Evolutionary conservation across 1,140 invertebrate species (phyloP), one percentile per base, ranked within the genome.

Genomic region (Bombyx mandarina): DNA sequence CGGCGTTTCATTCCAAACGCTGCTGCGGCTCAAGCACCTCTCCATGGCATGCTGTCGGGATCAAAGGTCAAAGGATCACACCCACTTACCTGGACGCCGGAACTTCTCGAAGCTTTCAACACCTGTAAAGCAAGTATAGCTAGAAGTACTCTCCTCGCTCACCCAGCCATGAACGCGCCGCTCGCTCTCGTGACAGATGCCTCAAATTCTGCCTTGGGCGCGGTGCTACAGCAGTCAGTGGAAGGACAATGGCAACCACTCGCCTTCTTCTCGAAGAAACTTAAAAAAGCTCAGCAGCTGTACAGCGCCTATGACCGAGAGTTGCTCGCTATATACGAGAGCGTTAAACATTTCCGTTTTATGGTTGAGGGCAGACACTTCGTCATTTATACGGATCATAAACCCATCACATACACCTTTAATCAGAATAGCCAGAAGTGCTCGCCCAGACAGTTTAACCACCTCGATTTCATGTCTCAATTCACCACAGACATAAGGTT

Each of bases 191-290:
- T 57, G 1, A 54, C 63, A 7, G 83, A 86, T 57, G 82, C 79
- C 12, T 88, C 77, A 1, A 67, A 75, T 45, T 57, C 43, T 7
- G 71, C 75, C 0, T 68, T 88, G 6, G 84, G 84, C 7, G 75
- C 68, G 1, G 67, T 57, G 1, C 53, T 89, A 3, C 66, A 87
- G 10, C 81, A 86, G 65, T 26, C 7, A 1, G 45, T 61, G 8
- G 46, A 68, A 26, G 52, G 52, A 26, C 8, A 51, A 2, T 72
- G 69, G 79, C 53, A 60, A 26, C 65, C 65, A 3, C 56, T 66
- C 7, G 58, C 52, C n/a, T 63, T 63, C 45, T 63, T 63, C 47
- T 66, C 61, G 3, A 56, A 43, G 42, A 58, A 58, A 26, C 53
- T 66, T 0, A 66, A 47, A 10, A 35, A 54, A 8, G 42, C 61